Conservation (phyloP, 92 coral and sea anemone genomes). For the Chrysogorgia sp. region DNA sequence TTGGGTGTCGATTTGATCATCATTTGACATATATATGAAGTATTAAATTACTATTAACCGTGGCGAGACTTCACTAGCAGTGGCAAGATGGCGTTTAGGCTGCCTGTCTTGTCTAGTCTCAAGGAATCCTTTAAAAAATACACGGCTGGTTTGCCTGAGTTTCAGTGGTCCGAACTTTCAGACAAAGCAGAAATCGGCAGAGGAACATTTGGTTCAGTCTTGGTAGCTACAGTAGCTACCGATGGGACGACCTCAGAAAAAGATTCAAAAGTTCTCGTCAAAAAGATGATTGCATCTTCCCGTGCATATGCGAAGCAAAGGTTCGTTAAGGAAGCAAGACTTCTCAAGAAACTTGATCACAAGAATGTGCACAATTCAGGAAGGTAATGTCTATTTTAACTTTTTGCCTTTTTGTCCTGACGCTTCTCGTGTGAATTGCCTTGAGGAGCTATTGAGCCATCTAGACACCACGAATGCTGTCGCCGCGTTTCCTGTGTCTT, state of each 20-base stretch:
- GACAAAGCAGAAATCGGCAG: conserved; percentile 6
- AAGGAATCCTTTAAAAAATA: no score
- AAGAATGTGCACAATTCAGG: conserved; percentile 21
- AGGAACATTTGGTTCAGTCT: conserved; percentile 13
- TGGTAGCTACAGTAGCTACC: background rate
- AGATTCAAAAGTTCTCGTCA: conserved; percentile 35
- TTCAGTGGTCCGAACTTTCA: no score
- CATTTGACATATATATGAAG: no score
- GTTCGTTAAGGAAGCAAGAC: conserved; percentile 46
- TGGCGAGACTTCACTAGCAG: no score
- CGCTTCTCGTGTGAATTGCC: conserved; percentile 48
- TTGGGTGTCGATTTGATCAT: no score
- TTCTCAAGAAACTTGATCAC: conserved; percentile 23
- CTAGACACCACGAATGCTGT: conserved; percentile 40
- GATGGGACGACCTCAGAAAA: background rate
- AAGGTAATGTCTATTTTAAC: conserved; percentile 37
- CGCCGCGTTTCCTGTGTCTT: conserved; percentile 23
- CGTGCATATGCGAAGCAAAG: conserved; percentile 23
- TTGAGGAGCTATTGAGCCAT: conserved; percentile 39
- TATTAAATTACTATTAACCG: no score
- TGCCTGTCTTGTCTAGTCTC: no score
- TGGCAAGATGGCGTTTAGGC: no score
- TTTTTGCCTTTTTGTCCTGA: conserved; percentile 23
- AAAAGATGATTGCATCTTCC: conserved; percentile 25
- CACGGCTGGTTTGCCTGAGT: no score